Base-by-base conservation (phyloP, 2,888 invertebrate species). In the Hylaea fasciaria region DNA sequence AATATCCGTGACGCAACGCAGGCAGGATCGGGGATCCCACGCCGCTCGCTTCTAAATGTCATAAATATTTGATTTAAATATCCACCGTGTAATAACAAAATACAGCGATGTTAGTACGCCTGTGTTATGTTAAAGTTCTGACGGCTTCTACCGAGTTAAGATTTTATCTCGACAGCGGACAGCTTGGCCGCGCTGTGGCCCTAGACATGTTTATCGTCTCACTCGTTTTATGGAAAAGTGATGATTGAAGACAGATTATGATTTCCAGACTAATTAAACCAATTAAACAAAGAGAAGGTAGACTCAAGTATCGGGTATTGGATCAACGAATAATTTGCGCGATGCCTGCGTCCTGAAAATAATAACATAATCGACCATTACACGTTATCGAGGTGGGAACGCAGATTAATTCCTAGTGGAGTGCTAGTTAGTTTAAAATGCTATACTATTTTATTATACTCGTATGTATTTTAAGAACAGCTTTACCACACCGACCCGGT, bases 11-110 rank as follows among this genome's bases (percentile, higher is more conserved):
- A 91, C 87, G 90, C 80, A 85, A 86, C 66, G 62, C 60, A 62
- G 58, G 68, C 74, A 76, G 76, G 72, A 56, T 61, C 63, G 72
- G 63, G 69, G 77, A 76, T 88, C 87, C 86, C 88, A 87, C 86
- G 87, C 77, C 70, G 75, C 66, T 77, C 66, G 77, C 64, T 68
- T 71, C 70, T 57, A 74, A 77, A 79, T 80, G 84, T 85, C 83
- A 86, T 90, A 89, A 89, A 90, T 90, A 90, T 90, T 91, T 87
- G 84, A 88, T 85, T 78, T 83, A 83, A 85, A 86, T 85, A 83
- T 86, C 28, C 44, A 43, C 56, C 10, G 49, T 41, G 29, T 55
- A 51, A 54, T 54, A 45, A 50, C 41, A 54, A 43, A 48, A 57
- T 40, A 41, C 47, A 32, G 32, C 39, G 22, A 22, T 22, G 22